Evolutionary conservation across 2,888 invertebrate species (phyloP).

Genomic region (Dysmachus trigonus): DNA sequence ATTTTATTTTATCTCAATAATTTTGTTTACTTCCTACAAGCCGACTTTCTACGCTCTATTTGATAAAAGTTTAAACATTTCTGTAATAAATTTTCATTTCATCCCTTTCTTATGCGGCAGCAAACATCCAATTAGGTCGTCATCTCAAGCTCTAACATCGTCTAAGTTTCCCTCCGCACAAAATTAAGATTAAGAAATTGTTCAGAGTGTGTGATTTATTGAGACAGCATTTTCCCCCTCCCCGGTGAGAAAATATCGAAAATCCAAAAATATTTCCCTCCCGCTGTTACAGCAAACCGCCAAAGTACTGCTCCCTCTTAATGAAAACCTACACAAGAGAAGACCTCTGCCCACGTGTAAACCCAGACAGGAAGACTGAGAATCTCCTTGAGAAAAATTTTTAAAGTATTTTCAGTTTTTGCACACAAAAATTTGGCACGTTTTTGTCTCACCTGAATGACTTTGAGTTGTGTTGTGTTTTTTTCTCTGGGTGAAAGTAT

Average conservation of each 20-base stretch:
- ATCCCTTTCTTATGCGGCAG: not conserved
- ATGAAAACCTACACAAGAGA: not conserved
- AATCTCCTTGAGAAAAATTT: not conserved
- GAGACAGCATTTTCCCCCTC: not conserved
- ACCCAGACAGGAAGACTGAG: not conserved
- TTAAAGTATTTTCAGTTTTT: not conserved
- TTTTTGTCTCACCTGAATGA: not conserved
- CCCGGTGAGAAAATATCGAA: not conserved
- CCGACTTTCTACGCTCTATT: not conserved
- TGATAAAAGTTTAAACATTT: not conserved
- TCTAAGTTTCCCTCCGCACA: not conserved
- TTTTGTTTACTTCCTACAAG: not conserved
- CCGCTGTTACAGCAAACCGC: not conserved
- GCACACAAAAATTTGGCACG: not conserved
- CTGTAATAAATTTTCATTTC: not conserved
- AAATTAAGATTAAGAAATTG: not conserved
- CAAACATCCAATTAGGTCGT: not conserved
- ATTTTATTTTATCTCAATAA: not conserved
- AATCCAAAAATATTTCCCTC: not conserved
- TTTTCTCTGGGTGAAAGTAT: not conserved
- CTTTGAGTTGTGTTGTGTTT: not conserved
- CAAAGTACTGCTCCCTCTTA: not conserved
- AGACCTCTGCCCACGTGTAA: not conserved
- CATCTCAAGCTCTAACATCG: not conserved
- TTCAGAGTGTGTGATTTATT: not conserved